These are phyloP conservation scores for Bos taurus DNA, from an alignment of 2,113 vertebrate species.

Conservation along the genomic window DNA sequence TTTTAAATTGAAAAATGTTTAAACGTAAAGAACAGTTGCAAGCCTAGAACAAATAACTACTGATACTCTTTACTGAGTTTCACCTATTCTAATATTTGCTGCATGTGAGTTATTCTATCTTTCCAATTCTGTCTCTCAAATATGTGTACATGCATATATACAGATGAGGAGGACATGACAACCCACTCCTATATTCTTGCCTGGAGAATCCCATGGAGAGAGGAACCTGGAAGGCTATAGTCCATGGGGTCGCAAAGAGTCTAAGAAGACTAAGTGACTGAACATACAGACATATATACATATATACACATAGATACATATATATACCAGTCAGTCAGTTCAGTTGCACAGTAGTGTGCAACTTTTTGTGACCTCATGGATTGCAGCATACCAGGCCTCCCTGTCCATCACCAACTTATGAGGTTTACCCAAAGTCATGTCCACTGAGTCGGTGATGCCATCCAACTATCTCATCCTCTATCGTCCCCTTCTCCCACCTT, in stretches of 20 bases:
- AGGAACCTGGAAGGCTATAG: background rate
- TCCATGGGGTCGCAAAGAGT: background rate
- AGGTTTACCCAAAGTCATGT: background rate
- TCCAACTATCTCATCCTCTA: no score
- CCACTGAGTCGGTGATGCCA: background rate
- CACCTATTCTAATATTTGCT: background rate
- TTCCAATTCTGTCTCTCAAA: background rate
- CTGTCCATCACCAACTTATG: background rate
- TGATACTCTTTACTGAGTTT: background rate
- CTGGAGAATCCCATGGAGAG: background rate
- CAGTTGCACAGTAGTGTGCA: accelerated
- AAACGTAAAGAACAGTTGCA: background rate
- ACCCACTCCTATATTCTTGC: background rate
- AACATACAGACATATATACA: background rate
- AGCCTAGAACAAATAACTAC: background rate
- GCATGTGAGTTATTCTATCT: background rate
- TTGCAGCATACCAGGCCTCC: background rate
- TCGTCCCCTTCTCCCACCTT: no score
- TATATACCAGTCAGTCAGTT: background rate
- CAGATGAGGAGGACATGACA: background rate
- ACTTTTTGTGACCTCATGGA: background rate
- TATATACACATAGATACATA: background rate
- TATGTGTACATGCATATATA: background rate
- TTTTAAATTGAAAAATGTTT: background rate
- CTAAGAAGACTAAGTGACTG: background rate